phyloP scores from a whole-genome alignment of 2,888 invertebrate species.

The Pseudococcus longispinus region DNA sequence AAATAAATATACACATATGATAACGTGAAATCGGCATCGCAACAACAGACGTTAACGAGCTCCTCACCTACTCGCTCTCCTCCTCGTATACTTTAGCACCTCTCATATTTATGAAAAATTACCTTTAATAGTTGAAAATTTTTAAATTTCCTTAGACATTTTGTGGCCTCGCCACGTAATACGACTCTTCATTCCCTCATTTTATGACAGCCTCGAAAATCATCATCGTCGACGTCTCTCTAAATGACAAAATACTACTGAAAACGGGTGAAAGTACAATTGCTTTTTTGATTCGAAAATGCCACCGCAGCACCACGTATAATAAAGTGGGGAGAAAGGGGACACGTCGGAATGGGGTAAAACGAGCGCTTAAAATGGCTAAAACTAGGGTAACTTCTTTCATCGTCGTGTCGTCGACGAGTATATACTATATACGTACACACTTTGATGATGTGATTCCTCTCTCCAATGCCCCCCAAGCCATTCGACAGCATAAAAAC shows the following conservation, averaged over 20 bases:
- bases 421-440: no score
- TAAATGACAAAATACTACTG: neutral
- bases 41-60: constrained; percentile 9
- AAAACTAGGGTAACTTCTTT: constrained; percentile 26
- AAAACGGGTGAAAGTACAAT: constrained; percentile 6
- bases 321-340: neutral
- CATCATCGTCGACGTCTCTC: neutral
- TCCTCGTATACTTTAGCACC: neutral
- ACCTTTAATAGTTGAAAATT: neutral
- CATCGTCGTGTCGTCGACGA: neutral
- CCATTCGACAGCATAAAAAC: neutral
- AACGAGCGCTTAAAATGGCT: neutral
- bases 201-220: neutral
- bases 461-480: neutral
- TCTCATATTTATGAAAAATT: constrained; percentile 37
- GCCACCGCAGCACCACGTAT: neutral
- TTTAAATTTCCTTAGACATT: neutral
- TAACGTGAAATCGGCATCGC: neutral
- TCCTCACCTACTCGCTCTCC: neutral
- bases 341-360: neutral
- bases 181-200: neutral
- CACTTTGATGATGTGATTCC: neutral
- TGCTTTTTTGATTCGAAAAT: constrained; percentile 26
- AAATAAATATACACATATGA: constrained; percentile 23
- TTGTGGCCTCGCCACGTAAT: neutral